phyloP scores from a whole-genome alignment of 2,113 vertebrate species.

The Chiloscyllium plagiosum region DNA sequence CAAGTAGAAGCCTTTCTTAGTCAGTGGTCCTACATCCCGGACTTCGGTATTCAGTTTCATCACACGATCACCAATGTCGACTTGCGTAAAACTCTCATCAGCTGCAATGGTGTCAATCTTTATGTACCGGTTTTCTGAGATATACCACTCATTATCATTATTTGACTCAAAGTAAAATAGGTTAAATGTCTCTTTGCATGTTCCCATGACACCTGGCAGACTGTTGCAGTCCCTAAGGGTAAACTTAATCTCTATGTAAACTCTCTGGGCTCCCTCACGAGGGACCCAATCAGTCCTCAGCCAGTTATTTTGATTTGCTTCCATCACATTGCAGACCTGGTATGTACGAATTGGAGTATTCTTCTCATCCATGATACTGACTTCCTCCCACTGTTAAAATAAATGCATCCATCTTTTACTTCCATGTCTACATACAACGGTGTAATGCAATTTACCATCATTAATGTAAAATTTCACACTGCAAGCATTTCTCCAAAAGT shows the following conservation, averaged over 20 bases:
- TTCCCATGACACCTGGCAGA: slow-evolving; percentile 91
- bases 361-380: slow-evolving; percentile 98
- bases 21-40: slow-evolving; percentile 80
- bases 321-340: slow-evolving; percentile 98
- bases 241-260: slow-evolving; percentile 98
- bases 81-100: slow-evolving; percentile 96
- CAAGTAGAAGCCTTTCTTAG: slow-evolving; percentile 88
- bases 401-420: slow-evolving; percentile 26
- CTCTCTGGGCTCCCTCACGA: slow-evolving; percentile 82
- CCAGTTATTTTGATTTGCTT: slow-evolving; percentile 96
- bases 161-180: slow-evolving; percentile 95
- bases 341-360: slow-evolving; percentile 96
- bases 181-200: slow-evolving; percentile 98
- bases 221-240: slow-evolving; percentile 96
- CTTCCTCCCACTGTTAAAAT: slow-evolving; percentile 86
- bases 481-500: too few species aligned
- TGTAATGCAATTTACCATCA: not conserved
- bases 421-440: not conserved
- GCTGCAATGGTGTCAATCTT: slow-evolving; percentile 97
- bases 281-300: slow-evolving; percentile 96
- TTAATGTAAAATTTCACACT: not conserved
- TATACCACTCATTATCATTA: slow-evolving; percentile 85
- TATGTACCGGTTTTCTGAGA: slow-evolving; percentile 84
- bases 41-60: slow-evolving; percentile 98
- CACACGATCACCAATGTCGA: slow-evolving; percentile 95